Conservation (phyloP, 2,797 vertebrate species). For the Labroides dimidiatus region DNA sequence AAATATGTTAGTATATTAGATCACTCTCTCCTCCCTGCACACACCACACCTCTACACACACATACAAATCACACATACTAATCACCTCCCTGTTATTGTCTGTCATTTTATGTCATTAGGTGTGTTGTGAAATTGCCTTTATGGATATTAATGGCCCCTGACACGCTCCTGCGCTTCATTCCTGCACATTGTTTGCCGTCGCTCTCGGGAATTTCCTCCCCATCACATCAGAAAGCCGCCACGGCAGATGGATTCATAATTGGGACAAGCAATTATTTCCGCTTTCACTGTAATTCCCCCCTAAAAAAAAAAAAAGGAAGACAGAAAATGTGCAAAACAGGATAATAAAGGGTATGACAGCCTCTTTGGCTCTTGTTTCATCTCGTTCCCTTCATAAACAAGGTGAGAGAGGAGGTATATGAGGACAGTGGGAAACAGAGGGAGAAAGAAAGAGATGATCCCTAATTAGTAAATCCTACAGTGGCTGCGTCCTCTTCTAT, state of each 20-base stretch:
- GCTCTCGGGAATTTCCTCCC: slow-evolving; percentile 55
- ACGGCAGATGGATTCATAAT: slow-evolving; percentile 75
- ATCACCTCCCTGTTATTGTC: slow-evolving; percentile 58
- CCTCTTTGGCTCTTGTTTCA: slow-evolving; percentile 38
- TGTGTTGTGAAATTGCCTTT: slow-evolving; percentile 72
- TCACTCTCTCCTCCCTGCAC: background rate
- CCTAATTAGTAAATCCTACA: slow-evolving; percentile 51
- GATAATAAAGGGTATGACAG: slow-evolving; percentile 37
- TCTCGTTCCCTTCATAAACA: slow-evolving; percentile 48
- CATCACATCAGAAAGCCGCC: slow-evolving; percentile 59
- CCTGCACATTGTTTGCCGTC: slow-evolving; percentile 53
- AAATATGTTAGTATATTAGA: slow-evolving; percentile 13
- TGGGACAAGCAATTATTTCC: slow-evolving; percentile 74
- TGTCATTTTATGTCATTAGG: slow-evolving; percentile 73
- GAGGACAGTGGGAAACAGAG: slow-evolving; percentile 23
- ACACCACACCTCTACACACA: slow-evolving; percentile 4
- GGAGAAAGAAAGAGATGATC: slow-evolving; percentile 28
- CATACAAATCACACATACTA: slow-evolving; percentile 44
- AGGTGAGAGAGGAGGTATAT: slow-evolving; percentile 9
- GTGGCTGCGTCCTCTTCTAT: slow-evolving; percentile 18
- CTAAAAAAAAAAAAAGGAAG: no score
- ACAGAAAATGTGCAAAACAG: slow-evolving; percentile 43
- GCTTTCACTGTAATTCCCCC: slow-evolving; percentile 55
- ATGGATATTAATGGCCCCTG: slow-evolving; percentile 67
- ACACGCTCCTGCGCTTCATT: slow-evolving; percentile 49